Base-by-base conservation (phyloP, 1,140 invertebrate genomes). In the Campoletis sonorensis region DNA sequence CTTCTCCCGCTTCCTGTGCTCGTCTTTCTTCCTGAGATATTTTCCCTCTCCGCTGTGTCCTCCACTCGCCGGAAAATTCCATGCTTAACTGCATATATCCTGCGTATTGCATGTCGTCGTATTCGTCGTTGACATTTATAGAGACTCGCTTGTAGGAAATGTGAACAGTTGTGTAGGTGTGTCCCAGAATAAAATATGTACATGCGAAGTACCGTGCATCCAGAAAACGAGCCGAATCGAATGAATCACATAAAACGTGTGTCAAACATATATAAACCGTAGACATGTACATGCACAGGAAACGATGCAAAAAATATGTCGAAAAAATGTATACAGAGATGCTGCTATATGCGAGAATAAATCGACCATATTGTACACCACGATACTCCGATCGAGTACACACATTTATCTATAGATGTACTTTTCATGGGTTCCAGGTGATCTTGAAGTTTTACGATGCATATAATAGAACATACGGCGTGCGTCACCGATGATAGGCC, bases 71-170 rank as follows among this genome's bases (percentile, higher is more conserved):
- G 30, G 10, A 18, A 54, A 75, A 75, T 75, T 75, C 72, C 72
- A 75, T 54, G 26, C 72, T 54, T 45, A 75, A 54, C 49, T 75
- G 45, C 72, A 54, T 75, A 49, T 45, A 75, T 27, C 21, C 72
- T 23, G 45, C 13, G 72, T 75, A 51, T 75, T 54, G 37, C 37
- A 72, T 40, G 45, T 75, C 45, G 72, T 54, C 72, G 72, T 70
- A 18, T 30, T 70, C n/a, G 30, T 51, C 33, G 40, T 54, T 30
- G 72, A 54, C 72, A 26, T 27, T 26, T 75, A 54, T 30, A 15
- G 72, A 75, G 26, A 75, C 18, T 54, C 70, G 70, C 4, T 26
- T 10, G 5, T 26, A 64, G n/a, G 23, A 15, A 26, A 26, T 64
- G 61, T 27, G 23, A 10, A 64, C 1, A 23, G n/a, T 27, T 26